A percentile compares a stretch with the other conserved stretches of the same genome.
Evolutionary conservation across 2,113 vertebrate species (phyloP).

Genomic region (Phrynosoma blainvillii): DNA sequence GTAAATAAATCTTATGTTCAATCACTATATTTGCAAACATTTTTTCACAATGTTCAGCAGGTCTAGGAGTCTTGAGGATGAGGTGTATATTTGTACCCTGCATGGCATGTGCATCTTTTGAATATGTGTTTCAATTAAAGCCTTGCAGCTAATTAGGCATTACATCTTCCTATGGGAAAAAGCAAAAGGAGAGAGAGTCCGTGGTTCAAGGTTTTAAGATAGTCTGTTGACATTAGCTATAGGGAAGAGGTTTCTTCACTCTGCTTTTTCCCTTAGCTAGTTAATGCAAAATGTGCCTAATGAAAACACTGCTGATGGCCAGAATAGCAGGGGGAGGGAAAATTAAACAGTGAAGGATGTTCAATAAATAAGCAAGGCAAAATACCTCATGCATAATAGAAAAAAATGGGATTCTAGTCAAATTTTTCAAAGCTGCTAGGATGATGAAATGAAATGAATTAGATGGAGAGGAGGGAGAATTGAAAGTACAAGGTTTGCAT

Average conservation of each 20-base stretch:
- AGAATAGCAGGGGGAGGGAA: not conserved
- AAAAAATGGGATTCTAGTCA: not conserved
- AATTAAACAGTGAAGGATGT: constrained; percentile 26
- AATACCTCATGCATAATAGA: not conserved
- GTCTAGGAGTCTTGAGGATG: not conserved
- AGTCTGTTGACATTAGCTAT: not conserved
- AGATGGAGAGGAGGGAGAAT: not conserved
- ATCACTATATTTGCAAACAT: not conserved
- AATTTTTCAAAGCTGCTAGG: constrained; percentile 31
- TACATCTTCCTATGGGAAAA: not conserved
- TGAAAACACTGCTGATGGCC: constrained; percentile 19
- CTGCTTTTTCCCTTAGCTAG: constrained; percentile 8
- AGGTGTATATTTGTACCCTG: not conserved
- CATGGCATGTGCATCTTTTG: not conserved
- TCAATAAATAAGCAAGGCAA: constrained; percentile 46
- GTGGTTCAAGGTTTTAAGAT: not conserved
- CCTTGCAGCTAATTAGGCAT: not conserved
- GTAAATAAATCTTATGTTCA: not conserved
- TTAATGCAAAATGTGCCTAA: not conserved
- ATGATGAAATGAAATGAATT: constrained; percentile 44
- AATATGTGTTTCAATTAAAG: not conserved
- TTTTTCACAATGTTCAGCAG: not conserved
- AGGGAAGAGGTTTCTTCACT: not conserved
- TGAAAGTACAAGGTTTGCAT: constrained; percentile 2
- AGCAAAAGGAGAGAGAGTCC: fast-evolving